These are phyloP conservation scores for Labeo calbasu DNA, from an alignment of 2,797 vertebrate genomes.

Conservation along the genomic window DNA sequence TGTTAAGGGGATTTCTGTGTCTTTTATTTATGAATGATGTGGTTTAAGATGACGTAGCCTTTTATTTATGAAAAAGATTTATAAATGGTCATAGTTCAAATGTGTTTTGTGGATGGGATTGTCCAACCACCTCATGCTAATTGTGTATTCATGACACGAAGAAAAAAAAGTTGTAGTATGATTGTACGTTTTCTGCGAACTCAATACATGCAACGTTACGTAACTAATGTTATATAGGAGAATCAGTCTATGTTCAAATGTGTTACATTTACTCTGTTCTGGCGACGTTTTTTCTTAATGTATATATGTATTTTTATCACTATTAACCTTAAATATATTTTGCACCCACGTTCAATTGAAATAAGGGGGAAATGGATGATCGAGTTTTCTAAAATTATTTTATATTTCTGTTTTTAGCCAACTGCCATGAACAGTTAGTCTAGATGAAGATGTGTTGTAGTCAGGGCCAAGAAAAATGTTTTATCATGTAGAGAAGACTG, in stretches of 20 bases:
- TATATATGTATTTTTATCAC: slow-evolving; percentile 86
- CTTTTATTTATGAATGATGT: slow-evolving; percentile 63
- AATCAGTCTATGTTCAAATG: slow-evolving; percentile 64
- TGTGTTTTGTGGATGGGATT: slow-evolving; percentile 40
- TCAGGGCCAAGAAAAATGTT: slow-evolving; percentile 47
- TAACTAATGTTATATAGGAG: slow-evolving; percentile 59
- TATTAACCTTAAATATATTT: slow-evolving; percentile 82
- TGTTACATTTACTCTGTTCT: slow-evolving; percentile 80
- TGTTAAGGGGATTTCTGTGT: slow-evolving; percentile 52
- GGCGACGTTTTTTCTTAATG: slow-evolving; percentile 67
- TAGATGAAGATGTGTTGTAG: slow-evolving; percentile 57
- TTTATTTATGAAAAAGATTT: slow-evolving; percentile 62
- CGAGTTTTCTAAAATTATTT: slow-evolving; percentile 39
- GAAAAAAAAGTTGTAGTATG: slow-evolving; percentile 37
- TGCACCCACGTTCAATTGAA: slow-evolving; percentile 81
- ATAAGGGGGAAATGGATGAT: slow-evolving; percentile 72
- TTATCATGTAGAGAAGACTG: slow-evolving; percentile 50
- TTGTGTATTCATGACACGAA: slow-evolving; percentile 49
- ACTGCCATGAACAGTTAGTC: slow-evolving; percentile 49
- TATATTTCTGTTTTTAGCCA: slow-evolving; percentile 76
- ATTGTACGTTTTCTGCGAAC: slow-evolving; percentile 35
- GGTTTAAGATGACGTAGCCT: slow-evolving; percentile 56
- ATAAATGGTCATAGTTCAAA: slow-evolving; percentile 49
- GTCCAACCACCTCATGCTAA: slow-evolving; percentile 39
- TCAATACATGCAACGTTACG: slow-evolving; percentile 51